Evolutionary conservation across 2,797 vertebrate species (phyloP).

Genomic region (Peromyscus eremicus): DNA sequence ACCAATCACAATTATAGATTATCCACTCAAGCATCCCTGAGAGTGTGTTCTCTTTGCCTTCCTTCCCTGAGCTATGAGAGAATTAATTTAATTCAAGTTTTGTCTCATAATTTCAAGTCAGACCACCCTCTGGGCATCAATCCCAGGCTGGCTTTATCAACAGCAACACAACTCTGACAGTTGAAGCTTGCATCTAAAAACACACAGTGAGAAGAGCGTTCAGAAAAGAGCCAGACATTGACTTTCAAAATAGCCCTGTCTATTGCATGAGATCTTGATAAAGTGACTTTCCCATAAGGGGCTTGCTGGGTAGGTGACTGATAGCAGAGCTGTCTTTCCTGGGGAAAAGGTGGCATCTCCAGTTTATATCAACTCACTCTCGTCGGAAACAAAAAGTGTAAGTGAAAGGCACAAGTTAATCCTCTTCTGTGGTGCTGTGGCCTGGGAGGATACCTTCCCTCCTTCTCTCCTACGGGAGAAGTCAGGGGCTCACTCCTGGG

Average conservation of each 20-base stretch:
- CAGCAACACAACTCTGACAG: conserved; percentile 86
- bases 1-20: conserved; percentile 14
- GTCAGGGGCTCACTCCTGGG: conserved; percentile 24
- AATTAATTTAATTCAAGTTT: conserved; percentile 86
- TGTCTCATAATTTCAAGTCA: conserved; percentile 86
- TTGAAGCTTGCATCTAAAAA: conserved; percentile 86
- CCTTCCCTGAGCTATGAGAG: conserved; percentile 65
- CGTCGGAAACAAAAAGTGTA: conserved; percentile 78
- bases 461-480: conserved; percentile 50
- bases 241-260: conserved; percentile 88
- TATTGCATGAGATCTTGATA: conserved; percentile 85
- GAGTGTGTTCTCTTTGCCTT: conserved; percentile 27
- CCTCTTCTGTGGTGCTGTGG: not conserved
- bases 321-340: conserved; percentile 82
- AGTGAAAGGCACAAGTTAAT: conserved; percentile 73
- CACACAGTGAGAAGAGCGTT: conserved; percentile 72
- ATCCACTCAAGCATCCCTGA: not conserved
- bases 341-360: conserved; percentile 80
- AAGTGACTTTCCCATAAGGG: conserved; percentile 82
- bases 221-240: conserved; percentile 78
- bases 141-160: conserved; percentile 85
- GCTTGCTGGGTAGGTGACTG: conserved; percentile 76
- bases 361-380: conserved; percentile 79
- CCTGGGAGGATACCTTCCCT: conserved; percentile 30
- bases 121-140: conserved; percentile 84